Percentiles rank a stretch among this genome's conserved stretches.
phyloP scores from a whole-genome alignment of 2,113 vertebrate genomes.

The Vulpes vulpes region DNA sequence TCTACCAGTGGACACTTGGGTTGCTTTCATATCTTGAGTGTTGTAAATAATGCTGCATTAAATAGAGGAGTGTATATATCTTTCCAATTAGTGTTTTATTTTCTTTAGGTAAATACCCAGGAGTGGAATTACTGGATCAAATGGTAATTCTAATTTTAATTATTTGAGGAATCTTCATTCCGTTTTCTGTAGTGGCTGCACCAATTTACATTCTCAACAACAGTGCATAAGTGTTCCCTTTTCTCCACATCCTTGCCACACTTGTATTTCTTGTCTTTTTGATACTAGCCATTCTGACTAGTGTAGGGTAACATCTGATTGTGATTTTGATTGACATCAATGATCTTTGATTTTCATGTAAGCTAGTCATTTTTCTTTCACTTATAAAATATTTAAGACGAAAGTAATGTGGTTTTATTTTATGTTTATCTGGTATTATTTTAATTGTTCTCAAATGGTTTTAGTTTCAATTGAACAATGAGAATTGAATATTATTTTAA shows the following conservation, averaged over 20 bases:
- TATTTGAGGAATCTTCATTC: neutral
- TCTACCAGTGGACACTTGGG: neutral
- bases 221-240: neutral
- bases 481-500: neutral
- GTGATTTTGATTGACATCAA: neutral
- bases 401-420: neutral
- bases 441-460: neutral
- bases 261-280: neutral
- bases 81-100: neutral
- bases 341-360: neutral
- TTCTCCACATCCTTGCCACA: neutral
- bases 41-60: neutral
- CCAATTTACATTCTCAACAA: neutral
- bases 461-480: neutral
- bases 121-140: neutral
- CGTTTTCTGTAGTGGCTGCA: neutral
- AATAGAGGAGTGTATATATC: neutral
- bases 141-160: neutral
- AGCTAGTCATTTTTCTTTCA: conserved; percentile 1
- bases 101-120: neutral
- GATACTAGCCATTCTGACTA: neutral
- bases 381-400: neutral
- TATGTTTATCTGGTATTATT: neutral
- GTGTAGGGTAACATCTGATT: neutral
- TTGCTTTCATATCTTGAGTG: neutral